phyloP scores from a whole-genome alignment of 2,888 invertebrate species.

The Adineta ricciae region DNA sequence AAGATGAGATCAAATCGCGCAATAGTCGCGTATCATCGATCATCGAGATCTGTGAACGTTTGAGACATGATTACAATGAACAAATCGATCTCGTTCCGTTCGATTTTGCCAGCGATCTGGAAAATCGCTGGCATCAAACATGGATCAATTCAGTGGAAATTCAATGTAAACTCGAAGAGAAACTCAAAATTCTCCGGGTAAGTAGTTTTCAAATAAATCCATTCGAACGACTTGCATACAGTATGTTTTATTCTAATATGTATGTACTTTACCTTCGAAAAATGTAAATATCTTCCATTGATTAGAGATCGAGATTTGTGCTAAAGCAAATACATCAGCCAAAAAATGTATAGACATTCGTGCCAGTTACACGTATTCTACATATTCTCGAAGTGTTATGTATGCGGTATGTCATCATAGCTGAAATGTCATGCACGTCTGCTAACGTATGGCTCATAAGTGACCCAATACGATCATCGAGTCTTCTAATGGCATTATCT shows the following conservation, averaged over 20 bases:
- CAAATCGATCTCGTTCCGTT: neutral
- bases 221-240: too few relatives aligned
- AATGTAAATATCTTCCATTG: neutral
- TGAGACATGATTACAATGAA: neutral
- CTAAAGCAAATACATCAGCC: neutral
- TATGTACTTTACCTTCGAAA: neutral
- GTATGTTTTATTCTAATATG: neutral
- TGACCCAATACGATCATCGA: neutral
- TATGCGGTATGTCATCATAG: neutral
- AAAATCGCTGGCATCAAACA: slow-evolving; percentile 77
- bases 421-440: neutral
- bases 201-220: neutral
- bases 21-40: slow-evolving; percentile 48
- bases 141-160: slow-evolving; percentile 80
- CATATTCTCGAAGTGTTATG: neutral
- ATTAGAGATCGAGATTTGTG: neutral
- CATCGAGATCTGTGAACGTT: slow-evolving; percentile 42
- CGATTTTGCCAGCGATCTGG: slow-evolving; percentile 55
- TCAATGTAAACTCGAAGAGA: slow-evolving; percentile 73
- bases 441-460: neutral
- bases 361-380: neutral
- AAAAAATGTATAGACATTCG: neutral
- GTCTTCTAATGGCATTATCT: neutral
- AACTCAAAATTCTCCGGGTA: neutral
- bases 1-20: slow-evolving; percentile 78